These are phyloP conservation scores for Zaprionus lachaisei DNA, from an alignment of 1,140 invertebrate genomes.

Conservation along the genomic window DNA sequence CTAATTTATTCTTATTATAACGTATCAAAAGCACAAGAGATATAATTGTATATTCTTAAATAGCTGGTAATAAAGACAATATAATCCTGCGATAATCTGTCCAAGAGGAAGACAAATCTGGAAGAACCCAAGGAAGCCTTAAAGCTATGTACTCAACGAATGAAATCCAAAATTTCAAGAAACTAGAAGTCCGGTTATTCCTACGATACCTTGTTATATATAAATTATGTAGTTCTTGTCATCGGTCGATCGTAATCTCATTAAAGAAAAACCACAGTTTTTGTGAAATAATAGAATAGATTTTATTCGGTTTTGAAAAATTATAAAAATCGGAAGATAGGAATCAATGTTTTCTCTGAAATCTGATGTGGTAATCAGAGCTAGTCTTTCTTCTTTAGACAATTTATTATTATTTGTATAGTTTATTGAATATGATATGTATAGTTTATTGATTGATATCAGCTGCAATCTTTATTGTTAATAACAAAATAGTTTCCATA, in stretches of 20 bases:
- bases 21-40: too few relatives aligned
- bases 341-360: neutral
- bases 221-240: too few relatives aligned
- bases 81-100: neutral
- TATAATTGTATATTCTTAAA: neutral
- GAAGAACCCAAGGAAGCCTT: neutral
- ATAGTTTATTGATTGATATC: neutral
- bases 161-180: neutral
- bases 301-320: neutral
- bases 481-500: neutral
- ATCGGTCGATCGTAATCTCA: too few relatives aligned
- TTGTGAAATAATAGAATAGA: neutral
- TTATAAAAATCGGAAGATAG: too few relatives aligned
- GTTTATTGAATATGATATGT: neutral
- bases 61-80: neutral
- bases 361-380: too few relatives aligned
- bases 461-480: neutral
- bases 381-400: neutral
- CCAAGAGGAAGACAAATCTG: neutral
- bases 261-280: too few relatives aligned
- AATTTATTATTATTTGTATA: neutral
- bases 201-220: too few relatives aligned
- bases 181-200: too few relatives aligned
- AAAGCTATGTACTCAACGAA: neutral
- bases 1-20: constrained; percentile 18